Evolutionary conservation across 2,888 invertebrate species (phyloP).

Genomic region (Melieria omissa): DNA sequence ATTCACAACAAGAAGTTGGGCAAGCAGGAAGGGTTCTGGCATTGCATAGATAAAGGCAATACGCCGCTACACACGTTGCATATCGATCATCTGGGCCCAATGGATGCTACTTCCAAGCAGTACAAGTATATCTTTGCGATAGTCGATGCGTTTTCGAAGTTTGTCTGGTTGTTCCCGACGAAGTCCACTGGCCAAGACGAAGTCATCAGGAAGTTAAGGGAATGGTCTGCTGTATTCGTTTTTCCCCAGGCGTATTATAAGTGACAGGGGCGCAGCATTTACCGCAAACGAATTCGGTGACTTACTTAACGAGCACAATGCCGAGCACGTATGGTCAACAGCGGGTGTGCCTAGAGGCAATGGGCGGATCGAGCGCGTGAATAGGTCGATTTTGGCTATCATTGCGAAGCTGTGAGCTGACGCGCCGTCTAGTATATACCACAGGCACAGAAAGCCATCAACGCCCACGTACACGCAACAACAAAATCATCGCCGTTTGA

Average conservation of each 20-base stretch:
- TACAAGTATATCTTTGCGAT: constrained; percentile 32
- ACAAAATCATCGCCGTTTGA: constrained; percentile 33
- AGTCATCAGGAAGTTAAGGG: constrained; percentile 22
- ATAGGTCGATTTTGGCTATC: constrained; percentile 33
- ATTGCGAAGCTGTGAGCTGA: constrained; percentile 36
- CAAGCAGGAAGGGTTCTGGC: constrained; percentile 53
- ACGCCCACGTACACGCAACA: constrained; percentile 30
- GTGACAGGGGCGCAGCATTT: constrained; percentile 34
- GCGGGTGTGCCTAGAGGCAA: constrained; percentile 32
- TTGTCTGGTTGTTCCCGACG: constrained; percentile 34
- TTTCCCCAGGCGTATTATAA: constrained; percentile 19
- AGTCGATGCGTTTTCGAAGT: constrained; percentile 35
- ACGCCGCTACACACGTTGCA: constrained; percentile 51
- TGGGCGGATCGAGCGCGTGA: constrained; percentile 35
- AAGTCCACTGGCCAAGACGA: constrained; percentile 24
- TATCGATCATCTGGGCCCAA: constrained; percentile 47
- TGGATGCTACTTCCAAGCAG: constrained; percentile 44
- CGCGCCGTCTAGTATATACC: constrained; percentile 26
- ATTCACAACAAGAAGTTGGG: constrained; percentile 46
- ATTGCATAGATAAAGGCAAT: constrained; percentile 6
- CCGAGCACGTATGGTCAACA: constrained; percentile 28
- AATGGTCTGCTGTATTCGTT: constrained; percentile 21
- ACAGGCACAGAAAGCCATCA: constrained; percentile 34
- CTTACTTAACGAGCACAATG: constrained; percentile 10
- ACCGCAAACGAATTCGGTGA: constrained; percentile 30